These are phyloP conservation scores for Gadus macrocephalus DNA, from an alignment of 2,113 vertebrate genomes.

Conservation along the genomic window DNA sequence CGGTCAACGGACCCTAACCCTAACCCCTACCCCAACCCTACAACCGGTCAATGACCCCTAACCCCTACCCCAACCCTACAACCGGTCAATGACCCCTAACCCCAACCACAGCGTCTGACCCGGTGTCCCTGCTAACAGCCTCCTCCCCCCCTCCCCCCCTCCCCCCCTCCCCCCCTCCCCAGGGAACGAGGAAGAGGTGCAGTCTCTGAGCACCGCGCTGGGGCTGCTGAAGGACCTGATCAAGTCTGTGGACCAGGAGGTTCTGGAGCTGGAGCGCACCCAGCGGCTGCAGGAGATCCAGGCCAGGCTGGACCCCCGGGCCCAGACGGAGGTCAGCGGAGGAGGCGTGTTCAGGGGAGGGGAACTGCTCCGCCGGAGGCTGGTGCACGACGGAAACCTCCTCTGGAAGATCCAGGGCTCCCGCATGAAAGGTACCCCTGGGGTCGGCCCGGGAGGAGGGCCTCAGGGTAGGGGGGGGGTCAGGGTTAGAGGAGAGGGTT, in stretches of 20 bases:
- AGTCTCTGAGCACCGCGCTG: constrained; percentile 68
- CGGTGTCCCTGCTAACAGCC: neutral
- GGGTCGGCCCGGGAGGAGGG: no score
- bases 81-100: no score
- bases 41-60: no score
- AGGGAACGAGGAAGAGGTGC: constrained; percentile 79
- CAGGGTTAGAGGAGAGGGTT: no score
- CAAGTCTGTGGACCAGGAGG: constrained; percentile 81
- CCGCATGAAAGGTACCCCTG: constrained; percentile 79
- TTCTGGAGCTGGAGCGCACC: constrained; percentile 80
- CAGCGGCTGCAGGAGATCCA: constrained; percentile 86
- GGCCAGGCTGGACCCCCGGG: constrained; percentile 77
- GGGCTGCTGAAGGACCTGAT: constrained; percentile 81
- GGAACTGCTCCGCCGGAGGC: constrained; percentile 81
- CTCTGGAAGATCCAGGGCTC: constrained; percentile 83
- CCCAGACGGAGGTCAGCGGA: constrained; percentile 70
- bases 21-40: no score
- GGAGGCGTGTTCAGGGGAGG: constrained; percentile 79
- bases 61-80: no score
- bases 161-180: no score
- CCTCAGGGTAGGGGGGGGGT: no score
- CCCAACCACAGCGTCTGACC: neutral
- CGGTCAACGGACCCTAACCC: no score
- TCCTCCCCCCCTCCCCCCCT: no score
- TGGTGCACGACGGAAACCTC: constrained; percentile 83